Percentiles rank a stretch among this genome's conserved stretches.
phyloP scores from a whole-genome alignment of 92 coral and sea anemone species.

The Epizoanthus rinbou region DNA sequence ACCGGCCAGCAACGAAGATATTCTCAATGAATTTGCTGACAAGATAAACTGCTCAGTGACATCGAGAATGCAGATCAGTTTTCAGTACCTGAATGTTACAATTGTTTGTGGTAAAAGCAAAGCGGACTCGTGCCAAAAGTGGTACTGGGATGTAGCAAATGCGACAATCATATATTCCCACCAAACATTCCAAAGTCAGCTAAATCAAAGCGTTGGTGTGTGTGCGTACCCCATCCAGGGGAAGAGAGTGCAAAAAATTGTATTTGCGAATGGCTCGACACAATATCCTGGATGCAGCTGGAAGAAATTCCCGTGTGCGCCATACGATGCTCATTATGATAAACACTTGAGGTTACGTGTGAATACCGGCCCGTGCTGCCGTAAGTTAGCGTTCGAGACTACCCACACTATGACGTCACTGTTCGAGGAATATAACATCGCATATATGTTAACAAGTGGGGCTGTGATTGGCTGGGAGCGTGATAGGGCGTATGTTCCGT shows the following conservation, averaged over 20 bases:
- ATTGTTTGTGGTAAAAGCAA: background rate
- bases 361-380: conserved; percentile 37
- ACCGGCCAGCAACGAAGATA: background rate
- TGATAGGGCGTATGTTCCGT: conserved; percentile 27
- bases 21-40: background rate
- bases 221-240: background rate
- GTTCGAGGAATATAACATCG: background rate
- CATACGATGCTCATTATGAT: conserved; percentile 22
- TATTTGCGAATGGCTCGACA: background rate
- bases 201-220: no score
- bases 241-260: background rate
- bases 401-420: background rate
- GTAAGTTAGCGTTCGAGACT: background rate
- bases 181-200: background rate
- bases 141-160: conserved; percentile 26
- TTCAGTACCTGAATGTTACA: background rate
- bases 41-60: background rate
- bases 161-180: background rate
- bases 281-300: conserved; percentile 23
- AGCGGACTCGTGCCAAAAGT: background rate
- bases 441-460: background rate
- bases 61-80: background rate
- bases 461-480: conserved; percentile 44
- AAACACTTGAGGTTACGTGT: conserved; percentile 10
- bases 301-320: background rate